Evolutionary conservation across 2,888 invertebrate species (phyloP), one percentile per base, ranked within the genome.

Genomic region (Bursaphelenchus okinawaensis): DNA sequence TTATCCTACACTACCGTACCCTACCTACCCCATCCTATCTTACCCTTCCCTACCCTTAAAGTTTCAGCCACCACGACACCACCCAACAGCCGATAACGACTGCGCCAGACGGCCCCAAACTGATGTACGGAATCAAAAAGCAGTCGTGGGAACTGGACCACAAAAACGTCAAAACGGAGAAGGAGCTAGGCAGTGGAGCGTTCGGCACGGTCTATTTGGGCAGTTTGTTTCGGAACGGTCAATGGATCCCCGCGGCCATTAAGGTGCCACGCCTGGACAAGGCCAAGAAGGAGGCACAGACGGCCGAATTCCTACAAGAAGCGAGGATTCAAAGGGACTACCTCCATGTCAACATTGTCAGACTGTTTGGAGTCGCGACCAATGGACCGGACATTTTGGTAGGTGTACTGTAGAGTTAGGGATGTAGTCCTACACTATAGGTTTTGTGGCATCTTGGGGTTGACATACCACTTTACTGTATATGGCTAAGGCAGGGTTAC

Each of bases 131-230:
- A 40, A n/a, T 40, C 3, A 40, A 40, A 40, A 40, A n/a, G n/a
- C 40, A 40, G 6, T 3, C 1, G 40, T 40, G 40, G 40, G 40
- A 40, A 40, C 6, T 40, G 40, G 40, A 40, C 6, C 16, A 1
- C 2, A 40, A 40, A 1, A 40, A 4, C n/a, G 40, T 40, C 16
- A 40, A 3, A 40, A 40, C 40, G 6, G 40, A n/a, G n/a, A 52
- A 60, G 28, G 28, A 51, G 28, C 6, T 60, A 7, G 60, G 60
- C 4, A 28, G 28, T 12, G 60, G 60, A 8, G 52, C 51, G n/a
- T 60, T 60, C n/a, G 51, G 60, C 52, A 28, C 40, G 12, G 60
- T 60, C 0, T 60, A 51, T 26, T 22, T 52, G 20, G 60, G 60
- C 22, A 60, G 22, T n/a, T 8, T 60, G 52, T 23, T 22, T 16